Evolutionary conservation across 2,797 vertebrate species (phyloP).

Genomic region (Otolemur crassicaudatus): DNA sequence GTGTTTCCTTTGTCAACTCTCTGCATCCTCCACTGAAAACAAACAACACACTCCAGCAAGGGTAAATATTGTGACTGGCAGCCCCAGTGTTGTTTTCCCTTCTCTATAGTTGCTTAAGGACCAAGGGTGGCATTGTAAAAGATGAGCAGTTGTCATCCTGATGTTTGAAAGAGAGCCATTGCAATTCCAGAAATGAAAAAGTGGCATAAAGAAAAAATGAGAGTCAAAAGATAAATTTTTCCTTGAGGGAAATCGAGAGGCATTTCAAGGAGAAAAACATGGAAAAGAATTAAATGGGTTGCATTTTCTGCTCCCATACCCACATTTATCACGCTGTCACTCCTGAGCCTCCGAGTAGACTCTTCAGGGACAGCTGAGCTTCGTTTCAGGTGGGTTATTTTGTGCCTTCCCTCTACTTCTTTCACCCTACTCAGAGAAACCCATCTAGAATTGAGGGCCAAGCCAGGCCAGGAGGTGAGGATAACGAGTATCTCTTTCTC

Average conservation of each 20-base stretch:
- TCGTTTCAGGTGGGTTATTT: not conserved
- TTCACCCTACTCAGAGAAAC: not conserved
- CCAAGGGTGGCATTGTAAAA: slow-evolving; percentile 61
- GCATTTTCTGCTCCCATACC: not conserved
- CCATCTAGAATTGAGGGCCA: not conserved
- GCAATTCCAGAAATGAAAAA: not conserved
- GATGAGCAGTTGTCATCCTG: slow-evolving; percentile 52
- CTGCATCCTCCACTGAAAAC: slow-evolving; percentile 52
- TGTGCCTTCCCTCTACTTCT: not conserved
- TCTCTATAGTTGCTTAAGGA: slow-evolving; percentile 34
- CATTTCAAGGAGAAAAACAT: not conserved
- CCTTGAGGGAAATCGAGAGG: not conserved
- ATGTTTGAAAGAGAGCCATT: not conserved
- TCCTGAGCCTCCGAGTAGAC: not conserved
- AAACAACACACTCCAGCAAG: not conserved
- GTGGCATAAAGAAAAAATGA: not conserved
- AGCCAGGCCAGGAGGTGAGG: slow-evolving; percentile 32
- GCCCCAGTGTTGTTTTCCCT: not conserved
- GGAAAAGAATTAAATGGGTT: not conserved
- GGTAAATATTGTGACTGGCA: slow-evolving; percentile 59
- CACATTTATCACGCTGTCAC: rapidly evolving
- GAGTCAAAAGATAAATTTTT: not conserved
- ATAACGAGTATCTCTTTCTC: not conserved
- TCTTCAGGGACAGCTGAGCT: not conserved
- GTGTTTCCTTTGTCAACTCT: slow-evolving; percentile 64